Percentiles rank a stretch among this genome's conserved stretches.
These are phyloP conservation scores for Ochotona curzoniae DNA, from an alignment of 2,113 vertebrate species.

Conservation along the genomic window DNA sequence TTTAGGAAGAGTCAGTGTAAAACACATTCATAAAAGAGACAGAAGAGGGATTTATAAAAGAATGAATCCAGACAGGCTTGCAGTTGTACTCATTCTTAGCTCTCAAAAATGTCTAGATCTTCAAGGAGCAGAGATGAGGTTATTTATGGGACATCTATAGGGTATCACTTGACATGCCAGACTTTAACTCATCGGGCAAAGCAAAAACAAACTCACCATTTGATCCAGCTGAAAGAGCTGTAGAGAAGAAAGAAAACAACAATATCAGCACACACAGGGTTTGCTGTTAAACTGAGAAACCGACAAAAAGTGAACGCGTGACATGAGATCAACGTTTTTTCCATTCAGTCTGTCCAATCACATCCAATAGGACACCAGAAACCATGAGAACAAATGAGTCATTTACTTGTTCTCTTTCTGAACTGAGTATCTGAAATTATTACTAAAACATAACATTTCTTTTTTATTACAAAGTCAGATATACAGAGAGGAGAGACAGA, in stretches of 20 bases:
- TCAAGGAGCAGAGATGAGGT: not conserved
- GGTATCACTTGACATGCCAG: not conserved
- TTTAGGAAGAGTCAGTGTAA: not conserved
- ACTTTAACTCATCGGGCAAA: not conserved
- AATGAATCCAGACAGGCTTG: not conserved
- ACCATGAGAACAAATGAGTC: not conserved
- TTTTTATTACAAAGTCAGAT: too few relatives aligned
- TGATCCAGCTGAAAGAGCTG: constrained; percentile 93
- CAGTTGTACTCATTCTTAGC: not conserved
- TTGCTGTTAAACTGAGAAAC: constrained; percentile 14
- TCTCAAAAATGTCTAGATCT: not conserved
- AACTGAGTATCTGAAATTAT: constrained; percentile 45
- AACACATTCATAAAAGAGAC: not conserved
- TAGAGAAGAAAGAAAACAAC: constrained; percentile 69
- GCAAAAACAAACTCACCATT: constrained; percentile 90
- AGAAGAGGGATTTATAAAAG: not conserved
- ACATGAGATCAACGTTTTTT: not conserved
- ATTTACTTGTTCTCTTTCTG: not conserved
- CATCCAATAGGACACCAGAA: not conserved
- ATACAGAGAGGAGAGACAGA: too few relatives aligned
- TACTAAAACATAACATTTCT: not conserved
- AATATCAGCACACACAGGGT: not conserved
- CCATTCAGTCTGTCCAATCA: not conserved
- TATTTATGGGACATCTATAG: not conserved
- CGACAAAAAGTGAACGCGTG: not conserved